Percentiles rank a stretch among this genome's conserved stretches.
phyloP scores from a whole-genome alignment of 2,113 vertebrate species.

The Rhagologus leucostigma region DNA sequence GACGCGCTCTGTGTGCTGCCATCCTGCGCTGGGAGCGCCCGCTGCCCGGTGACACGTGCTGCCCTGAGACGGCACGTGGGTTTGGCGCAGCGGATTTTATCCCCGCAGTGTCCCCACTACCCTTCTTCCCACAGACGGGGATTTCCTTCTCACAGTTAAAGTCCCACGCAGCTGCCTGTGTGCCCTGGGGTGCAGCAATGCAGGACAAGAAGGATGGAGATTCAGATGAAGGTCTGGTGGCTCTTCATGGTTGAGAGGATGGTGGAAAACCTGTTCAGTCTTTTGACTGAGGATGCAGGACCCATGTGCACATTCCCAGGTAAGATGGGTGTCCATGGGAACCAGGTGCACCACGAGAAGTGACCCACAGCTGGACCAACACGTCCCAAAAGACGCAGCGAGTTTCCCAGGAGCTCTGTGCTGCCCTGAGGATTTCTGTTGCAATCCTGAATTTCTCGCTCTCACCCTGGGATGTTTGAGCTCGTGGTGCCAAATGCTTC shows the following conservation, averaged over 20 bases:
- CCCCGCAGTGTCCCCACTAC: accelerated
- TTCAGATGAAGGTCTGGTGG: accelerated
- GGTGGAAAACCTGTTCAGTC: not conserved
- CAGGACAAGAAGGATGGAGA: not conserved
- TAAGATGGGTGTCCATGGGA: accelerated
- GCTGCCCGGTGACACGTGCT: accelerated
- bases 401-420: not conserved
- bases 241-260: not conserved
- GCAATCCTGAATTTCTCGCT: not conserved
- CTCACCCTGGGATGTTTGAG: not conserved
- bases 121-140: not conserved
- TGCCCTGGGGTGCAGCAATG: not conserved
- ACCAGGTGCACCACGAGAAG: not conserved
- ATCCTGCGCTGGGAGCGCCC: not conserved
- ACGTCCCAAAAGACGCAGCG: not conserved
- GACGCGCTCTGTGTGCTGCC: not conserved
- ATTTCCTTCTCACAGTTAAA: accelerated
- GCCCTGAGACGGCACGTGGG: not conserved
- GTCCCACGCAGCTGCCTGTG: accelerated
- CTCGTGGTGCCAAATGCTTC: not conserved
- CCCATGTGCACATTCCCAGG: not conserved
- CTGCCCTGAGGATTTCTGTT: not conserved
- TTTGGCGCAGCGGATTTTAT: accelerated
- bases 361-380: not conserved
- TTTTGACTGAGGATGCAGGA: not conserved